Conservation (phyloP, 1,140 invertebrate species). For the Pogonomyrmex barbatus region DNA sequence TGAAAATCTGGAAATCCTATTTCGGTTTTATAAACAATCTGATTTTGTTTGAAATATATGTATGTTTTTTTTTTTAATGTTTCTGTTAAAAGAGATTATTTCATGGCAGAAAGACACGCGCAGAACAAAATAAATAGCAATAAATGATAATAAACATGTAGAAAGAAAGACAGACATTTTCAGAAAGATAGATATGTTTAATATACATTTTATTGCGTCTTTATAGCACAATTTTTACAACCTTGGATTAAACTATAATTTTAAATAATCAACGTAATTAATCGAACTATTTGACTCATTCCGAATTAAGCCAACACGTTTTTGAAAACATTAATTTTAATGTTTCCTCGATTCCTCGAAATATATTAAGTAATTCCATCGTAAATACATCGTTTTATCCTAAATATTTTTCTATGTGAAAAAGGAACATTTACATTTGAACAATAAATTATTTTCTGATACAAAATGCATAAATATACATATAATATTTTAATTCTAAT, state of each 20-base stretch:
- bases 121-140: background rate
- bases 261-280: background rate
- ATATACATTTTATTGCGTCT: background rate
- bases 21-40: background rate
- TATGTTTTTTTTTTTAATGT: background rate
- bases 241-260: background rate
- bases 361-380: background rate
- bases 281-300: background rate
- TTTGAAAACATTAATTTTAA: background rate
- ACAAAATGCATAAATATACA: background rate
- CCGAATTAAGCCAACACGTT: background rate
- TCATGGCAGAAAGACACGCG: background rate
- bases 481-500: background rate
- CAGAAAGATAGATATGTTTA: background rate
- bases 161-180: too few species aligned
- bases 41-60: background rate
- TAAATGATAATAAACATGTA: background rate
- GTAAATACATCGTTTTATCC: background rate
- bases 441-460: background rate
- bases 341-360: background rate
- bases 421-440: background rate
- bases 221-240: background rate
- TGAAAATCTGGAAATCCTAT: background rate
- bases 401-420: background rate
- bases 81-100: background rate